Percentiles rank a stretch among this genome's conserved stretches.
Evolutionary conservation across 2,113 vertebrate genomes (phyloP).

Genomic region (Grammomys surdaster): DNA sequence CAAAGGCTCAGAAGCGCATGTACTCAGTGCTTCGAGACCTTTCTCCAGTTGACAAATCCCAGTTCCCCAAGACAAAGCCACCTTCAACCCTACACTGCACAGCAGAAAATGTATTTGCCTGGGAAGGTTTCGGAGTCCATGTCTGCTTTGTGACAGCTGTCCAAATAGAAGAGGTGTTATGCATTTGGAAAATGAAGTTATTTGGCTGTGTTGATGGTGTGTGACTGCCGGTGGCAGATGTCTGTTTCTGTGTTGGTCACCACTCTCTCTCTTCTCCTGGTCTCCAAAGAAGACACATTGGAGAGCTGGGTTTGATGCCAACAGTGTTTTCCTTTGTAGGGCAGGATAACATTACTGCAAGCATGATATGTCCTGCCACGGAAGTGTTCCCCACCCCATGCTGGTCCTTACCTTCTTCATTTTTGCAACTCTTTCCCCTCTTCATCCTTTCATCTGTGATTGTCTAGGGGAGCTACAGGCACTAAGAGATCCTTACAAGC

Average conservation of each 20-base stretch:
- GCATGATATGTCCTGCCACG: neutral
- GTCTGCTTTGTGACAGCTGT: conserved; percentile 72
- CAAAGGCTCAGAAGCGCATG: neutral
- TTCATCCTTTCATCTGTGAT: neutral
- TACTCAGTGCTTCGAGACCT: neutral
- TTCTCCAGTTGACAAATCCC: neutral
- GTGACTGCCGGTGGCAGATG: conserved; percentile 77
- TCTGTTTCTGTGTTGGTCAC: conserved; percentile 56
- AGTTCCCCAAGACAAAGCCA: neutral
- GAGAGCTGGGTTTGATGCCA: neutral
- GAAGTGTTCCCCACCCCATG: neutral
- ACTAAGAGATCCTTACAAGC: neutral
- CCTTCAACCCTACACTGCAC: neutral
- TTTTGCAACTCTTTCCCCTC: neutral
- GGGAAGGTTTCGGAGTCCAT: conserved; percentile 41
- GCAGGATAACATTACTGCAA: neutral
- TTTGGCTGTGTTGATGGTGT: conserved; percentile 67
- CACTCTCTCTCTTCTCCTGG: neutral
- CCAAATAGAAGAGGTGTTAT: conserved; percentile 68
- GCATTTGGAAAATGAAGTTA: conserved; percentile 80
- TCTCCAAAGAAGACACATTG: conserved; percentile 47
- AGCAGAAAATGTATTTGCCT: conserved; percentile 24
- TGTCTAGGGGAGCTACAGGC: neutral
- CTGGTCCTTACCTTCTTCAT: neutral
- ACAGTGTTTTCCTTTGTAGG: neutral